Evolutionary conservation across 2,888 invertebrate species (phyloP), one percentile per base, ranked within the genome.

Genomic region (Pomacea canaliculata): DNA sequence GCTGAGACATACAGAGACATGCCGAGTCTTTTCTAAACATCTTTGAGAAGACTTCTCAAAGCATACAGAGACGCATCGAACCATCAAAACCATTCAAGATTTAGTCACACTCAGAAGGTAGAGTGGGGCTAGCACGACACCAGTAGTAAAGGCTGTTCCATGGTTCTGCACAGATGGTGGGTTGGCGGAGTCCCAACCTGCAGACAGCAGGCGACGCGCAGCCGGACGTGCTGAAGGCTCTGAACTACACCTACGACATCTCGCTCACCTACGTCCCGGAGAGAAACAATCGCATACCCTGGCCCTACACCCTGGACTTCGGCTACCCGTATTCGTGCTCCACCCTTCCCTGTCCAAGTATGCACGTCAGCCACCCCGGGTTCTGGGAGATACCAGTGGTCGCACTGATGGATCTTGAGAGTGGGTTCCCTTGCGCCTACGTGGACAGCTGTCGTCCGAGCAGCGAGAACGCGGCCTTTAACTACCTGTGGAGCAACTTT

Each of bases 251-350:
- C 10, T 87, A 86, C 71, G 87, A 87, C 73, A 84, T 85, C 13
- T 85, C 87, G 5, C 78, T 87, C n/a, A 77, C 80, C 46, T 73
- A 72, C 46, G 49, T 60, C 65, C 60, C 63, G 1, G 69, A 70
- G 60, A 7, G 10, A 19, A 7, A 59, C 60, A 48, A 51, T 12
- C 37, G 62, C 62, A 83, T 83, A 18, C 76, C 80, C 19, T 79
- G 77, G 65, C 97, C 97, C 0, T 97, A 97, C 92, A 97, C 97
- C 0, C 93, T 98, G 66, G 97, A 97, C 91, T 96, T 79, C 69
- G 85, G 87, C 1, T 88, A 84, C 79, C 85, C 86, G 7, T 86
- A 85, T 51, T 82, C 82, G 23, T 87, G 87, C 70, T 83, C 84
- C 48, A 84, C 86, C 1, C 83, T 82, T 27, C 85, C 86, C 0